Base-by-base conservation (phyloP, 2,113 vertebrate genomes). In the Pyxicephalus adspersus region DNA sequence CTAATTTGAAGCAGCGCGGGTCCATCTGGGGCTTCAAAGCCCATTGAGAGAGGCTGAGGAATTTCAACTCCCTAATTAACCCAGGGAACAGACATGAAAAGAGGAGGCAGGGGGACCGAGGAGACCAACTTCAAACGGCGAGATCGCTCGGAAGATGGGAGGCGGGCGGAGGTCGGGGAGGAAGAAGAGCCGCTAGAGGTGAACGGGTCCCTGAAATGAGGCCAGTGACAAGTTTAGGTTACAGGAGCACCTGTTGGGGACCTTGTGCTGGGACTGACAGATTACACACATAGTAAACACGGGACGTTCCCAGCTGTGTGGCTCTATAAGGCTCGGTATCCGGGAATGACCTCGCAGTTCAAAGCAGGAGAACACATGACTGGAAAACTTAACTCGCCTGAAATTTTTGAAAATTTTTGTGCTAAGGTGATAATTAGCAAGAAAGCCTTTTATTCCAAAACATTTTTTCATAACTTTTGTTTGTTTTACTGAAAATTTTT, bases 21-120 rank as follows among this genome's bases (percentile, higher is more conserved):
- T 85, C 54, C 82, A 90, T 88, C 87, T 85, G 84, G 38, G 87
- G 88, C 91, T 91, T 93, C 89, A 94, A 92, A 93, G 86, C 85
- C 72, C 77, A 71, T 61, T 82, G 89, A 92, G 86, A 89, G 88
- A 90, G 89, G 90, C 86, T 90, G 88, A 89, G 79, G 79, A 89
- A 90, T 94, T 94, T 92, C 92, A 94, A 94, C 94, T 94, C 92
- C 93, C 92, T 95, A 95, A 96, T 96, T 96, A 81, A 96, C 93
- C 90, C 94, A 92, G 92, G 86, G 86, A 65, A 93, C 90, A 92
- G 93, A 91, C 93, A 88, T 95, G 94, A 95, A 95, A 95, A 94
- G 94, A 93, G 94, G 90, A 94, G 91, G 92, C 92, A 88, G 94
- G 90, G 93, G 91, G 88, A 91, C 89, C 91, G 87, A 90, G 87